Conservation (phyloP, 1,140 invertebrate species). For the Adoxophyes honmai region DNA sequence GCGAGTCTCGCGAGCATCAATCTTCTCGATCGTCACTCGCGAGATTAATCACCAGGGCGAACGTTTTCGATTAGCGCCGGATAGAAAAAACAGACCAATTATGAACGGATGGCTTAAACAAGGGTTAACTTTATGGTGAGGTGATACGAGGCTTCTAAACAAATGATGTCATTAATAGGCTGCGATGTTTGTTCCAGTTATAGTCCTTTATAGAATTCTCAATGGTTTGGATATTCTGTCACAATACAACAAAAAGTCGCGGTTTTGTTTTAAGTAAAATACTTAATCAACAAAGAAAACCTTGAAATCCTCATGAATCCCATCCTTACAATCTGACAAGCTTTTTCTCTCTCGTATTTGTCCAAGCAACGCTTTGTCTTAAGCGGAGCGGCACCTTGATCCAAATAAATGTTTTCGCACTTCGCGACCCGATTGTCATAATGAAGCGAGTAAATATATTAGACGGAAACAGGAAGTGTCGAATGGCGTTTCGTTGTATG, state of each 20-base stretch:
- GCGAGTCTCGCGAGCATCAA: constrained; percentile 38
- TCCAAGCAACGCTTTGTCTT: too few relatives aligned
- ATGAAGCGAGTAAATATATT: constrained; percentile 51
- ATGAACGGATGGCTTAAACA: constrained; percentile 30
- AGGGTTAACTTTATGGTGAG: neutral
- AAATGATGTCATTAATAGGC: too few relatives aligned
- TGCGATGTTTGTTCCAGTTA: too few relatives aligned
- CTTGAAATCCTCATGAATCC: too few relatives aligned
- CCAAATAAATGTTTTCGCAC: constrained; percentile 30
- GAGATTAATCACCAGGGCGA: constrained; percentile 58
- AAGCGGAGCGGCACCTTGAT: neutral
- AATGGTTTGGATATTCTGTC: too few relatives aligned
- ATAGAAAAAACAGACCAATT: constrained; percentile 52
- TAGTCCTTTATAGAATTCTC: too few relatives aligned
- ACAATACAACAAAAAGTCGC: too few relatives aligned
- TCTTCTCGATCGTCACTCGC: constrained; percentile 54
- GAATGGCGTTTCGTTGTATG: constrained; percentile 71
- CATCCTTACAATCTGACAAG: too few relatives aligned
- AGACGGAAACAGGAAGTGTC: constrained; percentile 71
- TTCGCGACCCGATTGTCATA: constrained; percentile 40
- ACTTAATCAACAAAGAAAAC: too few relatives aligned
- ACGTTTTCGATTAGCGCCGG: constrained; percentile 67
- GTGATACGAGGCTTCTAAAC: too few relatives aligned
- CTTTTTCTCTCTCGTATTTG: too few relatives aligned
- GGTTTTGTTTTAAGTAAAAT: too few relatives aligned